phyloP scores from a whole-genome alignment of 2,888 invertebrate species.

The Apeira syringaria region DNA sequence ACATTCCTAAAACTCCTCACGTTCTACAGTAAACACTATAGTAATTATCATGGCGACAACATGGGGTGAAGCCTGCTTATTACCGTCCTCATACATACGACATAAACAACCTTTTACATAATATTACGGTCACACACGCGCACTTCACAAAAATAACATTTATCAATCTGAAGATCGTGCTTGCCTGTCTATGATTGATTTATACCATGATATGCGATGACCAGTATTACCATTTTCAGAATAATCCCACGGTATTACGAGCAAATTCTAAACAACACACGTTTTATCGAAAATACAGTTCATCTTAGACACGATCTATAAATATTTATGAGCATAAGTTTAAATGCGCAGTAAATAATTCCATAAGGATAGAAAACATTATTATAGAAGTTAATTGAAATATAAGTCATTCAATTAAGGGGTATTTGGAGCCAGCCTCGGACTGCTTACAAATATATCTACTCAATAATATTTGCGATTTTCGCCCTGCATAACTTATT shows the following conservation, averaged over 20 bases:
- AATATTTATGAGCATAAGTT: constrained; percentile 30
- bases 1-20: constrained; percentile 59
- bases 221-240: constrained; percentile 17
- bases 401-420: no score
- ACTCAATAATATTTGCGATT: no score
- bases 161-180: constrained; percentile 16
- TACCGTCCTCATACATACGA: constrained; percentile 30
- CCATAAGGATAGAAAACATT: no score
- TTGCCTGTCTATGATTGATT: constrained; percentile 6
- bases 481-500: no score
- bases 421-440: no score
- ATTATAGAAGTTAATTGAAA: no score
- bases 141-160: constrained; percentile 15
- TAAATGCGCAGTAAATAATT: constrained; percentile 37
- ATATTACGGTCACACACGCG: constrained; percentile 12
- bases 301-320: constrained; percentile 25
- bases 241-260: constrained; percentile 1
- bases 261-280: constrained; percentile 7
- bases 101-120: constrained; percentile 31
- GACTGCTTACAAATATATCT: no score
- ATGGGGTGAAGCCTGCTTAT: constrained; percentile 34
- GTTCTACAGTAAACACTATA: constrained; percentile 45
- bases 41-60: constrained; percentile 37
- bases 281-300: constrained; percentile 23
- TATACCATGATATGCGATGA: constrained; percentile 1